Base-by-base conservation (phyloP, 2,113 vertebrate species). In the Onychostruthus taczanowskii region DNA sequence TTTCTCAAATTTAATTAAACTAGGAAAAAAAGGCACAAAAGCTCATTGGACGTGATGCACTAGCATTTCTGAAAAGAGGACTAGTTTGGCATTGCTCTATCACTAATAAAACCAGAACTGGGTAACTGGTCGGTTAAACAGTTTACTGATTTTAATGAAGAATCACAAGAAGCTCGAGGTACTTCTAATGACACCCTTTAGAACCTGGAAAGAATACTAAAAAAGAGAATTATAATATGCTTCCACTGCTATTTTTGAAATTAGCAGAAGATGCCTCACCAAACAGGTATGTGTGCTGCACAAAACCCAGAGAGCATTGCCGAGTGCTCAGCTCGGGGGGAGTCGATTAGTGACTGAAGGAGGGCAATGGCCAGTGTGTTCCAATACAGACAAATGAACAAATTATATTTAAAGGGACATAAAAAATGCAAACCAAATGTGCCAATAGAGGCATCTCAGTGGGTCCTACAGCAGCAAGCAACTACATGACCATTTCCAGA, bases 371-470 rank as follows among this genome's bases (percentile, higher is more conserved):
- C 50, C 47, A 44, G 11, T 0, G 14, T 22, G 39, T 10, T 76
- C 52, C 31, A 27, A 7, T 5, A 41, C 14, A 84, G 6, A 3
- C 67, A 61, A 64, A 52, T 1, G 2, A 41, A 41, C 4, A n/a
- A 15, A 37, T 28, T 37, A 28, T 16, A 73, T 0, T 0, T 23
- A 35, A 0, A 41, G 10, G 11, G 22, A 56, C 53, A n/a, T 27
- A 17, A 79, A 63, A 68, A 30, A 8, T 13, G 15, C 49, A 69
- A 84, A 44, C 7, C 52, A 27, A 39, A 24, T 8, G 15, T 2
- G 10, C 16, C 2, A 44, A 18, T 0, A 27, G 1, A 15, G 59
- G 23, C 47, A 49, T 15, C 66, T 35, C 31, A 12, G 20, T 2
- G 30, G n/a, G 37, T 78, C 41, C 17, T 5, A 52, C 21, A 84